Percentiles rank a stretch among this genome's conserved stretches.
These are phyloP conservation scores for Nephila pilipes DNA, from an alignment of 1,140 invertebrate species.

Conservation along the genomic window DNA sequence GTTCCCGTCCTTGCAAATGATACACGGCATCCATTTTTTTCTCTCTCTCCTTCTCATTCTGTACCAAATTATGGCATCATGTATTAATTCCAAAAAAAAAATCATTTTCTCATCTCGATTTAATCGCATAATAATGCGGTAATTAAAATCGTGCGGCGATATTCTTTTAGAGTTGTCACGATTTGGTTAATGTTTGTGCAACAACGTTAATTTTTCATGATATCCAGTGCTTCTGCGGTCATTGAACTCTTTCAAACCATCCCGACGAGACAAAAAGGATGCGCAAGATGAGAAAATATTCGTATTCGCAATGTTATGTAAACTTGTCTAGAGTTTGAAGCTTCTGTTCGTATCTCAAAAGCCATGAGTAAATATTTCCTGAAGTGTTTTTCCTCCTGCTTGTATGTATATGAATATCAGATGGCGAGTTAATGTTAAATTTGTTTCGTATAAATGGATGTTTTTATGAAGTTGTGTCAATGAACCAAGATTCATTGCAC, in stretches of 20 bases:
- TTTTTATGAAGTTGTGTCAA: not conserved
- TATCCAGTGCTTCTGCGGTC: not conserved
- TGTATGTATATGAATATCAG: not conserved
- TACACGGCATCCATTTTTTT: not conserved
- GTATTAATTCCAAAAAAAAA: not conserved
- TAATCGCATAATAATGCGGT: slow-evolving; percentile 12
- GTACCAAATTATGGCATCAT: not conserved
- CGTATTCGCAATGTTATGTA: slow-evolving; percentile 29
- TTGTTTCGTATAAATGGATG: slow-evolving; percentile 6
- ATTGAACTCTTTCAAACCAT: slow-evolving; percentile 1
- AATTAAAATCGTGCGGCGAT: slow-evolving; percentile 28
- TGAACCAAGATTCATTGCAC: not conserved
- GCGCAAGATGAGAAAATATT: not conserved
- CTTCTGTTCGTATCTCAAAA: not conserved
- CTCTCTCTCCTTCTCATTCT: not conserved
- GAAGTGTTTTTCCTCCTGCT: not conserved
- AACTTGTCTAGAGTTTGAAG: not conserved
- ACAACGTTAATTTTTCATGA: not conserved
- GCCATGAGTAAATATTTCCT: not conserved
- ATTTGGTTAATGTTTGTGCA: slow-evolving; percentile 28
- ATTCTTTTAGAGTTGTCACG: slow-evolving; percentile 23
- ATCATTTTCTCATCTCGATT: not conserved
- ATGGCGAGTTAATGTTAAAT: not conserved
- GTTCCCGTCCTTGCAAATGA: slow-evolving; percentile 1
- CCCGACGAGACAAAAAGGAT: not conserved